Evolutionary conservation across 92 coral and sea anemone genomes (phyloP), one percentile per base, ranked within the genome.

Genomic region (Plumapathes pennacea): DNA sequence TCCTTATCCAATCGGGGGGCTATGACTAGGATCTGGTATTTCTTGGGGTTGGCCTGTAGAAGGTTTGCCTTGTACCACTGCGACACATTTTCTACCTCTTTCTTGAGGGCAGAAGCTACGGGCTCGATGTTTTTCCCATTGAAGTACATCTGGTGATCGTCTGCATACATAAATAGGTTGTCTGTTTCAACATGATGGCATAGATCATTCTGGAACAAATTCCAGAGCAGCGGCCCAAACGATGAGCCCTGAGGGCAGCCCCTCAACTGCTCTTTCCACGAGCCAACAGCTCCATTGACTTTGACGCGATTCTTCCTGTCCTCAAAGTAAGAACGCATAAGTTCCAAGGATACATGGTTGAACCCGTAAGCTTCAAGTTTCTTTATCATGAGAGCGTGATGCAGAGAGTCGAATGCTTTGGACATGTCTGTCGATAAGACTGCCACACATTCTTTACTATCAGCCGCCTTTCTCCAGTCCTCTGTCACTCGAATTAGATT

Each of bases 211-310:
- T 71, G 85, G 51, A 76, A 76, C 10, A 71, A 46, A 46, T 61
- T 72, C 80, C 80, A 72, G n/a, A 72, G 54, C 10, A 72, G 22
- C 14, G 80, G 80, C 10, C 80, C 81, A 42, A 73, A 73, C 17
- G 74, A 54, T 2, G 69, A 71, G 25, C 60, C 69, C 38, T 71
- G 60, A 26, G 82, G 82, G 41, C 59, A 64, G 31, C 82, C 82
- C 23, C 72, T 74, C 10, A 32, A 15, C 6, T 32, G 44, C 20
- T 59, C 60, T 33, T 71, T 62, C 78, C 78, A 71, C 3, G 4
- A 32, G 38, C 78, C 60, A 15, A 17, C 21, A 18, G 32, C 46
- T 4, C 17, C 37, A 4, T 32, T 40, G 5, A 71, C 51, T 45
- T 60, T 66, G 30, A 75, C 76, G 45, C 83, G 44, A 37, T 40